phyloP scores from a whole-genome alignment of 2,113 vertebrate genomes.

The Noturus placidus region DNA sequence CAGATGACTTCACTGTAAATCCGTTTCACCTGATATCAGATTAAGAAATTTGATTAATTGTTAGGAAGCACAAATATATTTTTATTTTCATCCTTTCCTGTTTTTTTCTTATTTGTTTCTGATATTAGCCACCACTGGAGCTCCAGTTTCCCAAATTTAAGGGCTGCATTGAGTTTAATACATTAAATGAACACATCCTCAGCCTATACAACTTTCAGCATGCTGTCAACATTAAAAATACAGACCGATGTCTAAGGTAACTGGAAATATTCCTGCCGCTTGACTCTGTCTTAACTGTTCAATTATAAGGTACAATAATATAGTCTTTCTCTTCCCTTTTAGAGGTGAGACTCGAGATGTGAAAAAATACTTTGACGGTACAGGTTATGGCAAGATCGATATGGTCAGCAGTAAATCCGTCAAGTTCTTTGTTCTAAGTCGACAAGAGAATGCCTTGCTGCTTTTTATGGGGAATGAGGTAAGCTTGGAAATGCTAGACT shows the following conservation, averaged over 20 bases:
- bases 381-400: conserved; percentile 75
- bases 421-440: conserved; percentile 74
- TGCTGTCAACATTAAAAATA: conserved; percentile 76
- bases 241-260: conserved; percentile 75
- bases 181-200: conserved; percentile 77
- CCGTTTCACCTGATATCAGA: not conserved
- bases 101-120: conserved; percentile 4
- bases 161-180: conserved; percentile 83
- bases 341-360: conserved; percentile 50
- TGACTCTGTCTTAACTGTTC: not conserved
- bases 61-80: not conserved
- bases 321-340: not conserved
- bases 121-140: conserved; percentile 73
- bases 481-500: conserved; percentile 17
- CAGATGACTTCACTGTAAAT: conserved; percentile 77
- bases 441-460: conserved; percentile 76
- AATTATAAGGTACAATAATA: not conserved
- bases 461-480: conserved; percentile 82
- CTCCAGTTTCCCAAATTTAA: conserved; percentile 74
- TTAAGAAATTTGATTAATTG: not conserved
- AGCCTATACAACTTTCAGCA: conserved; percentile 83
- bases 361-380: conserved; percentile 80
- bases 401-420: conserved; percentile 55
- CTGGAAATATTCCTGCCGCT: not conserved
- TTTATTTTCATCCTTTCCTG: not conserved